Evolutionary conservation across 2,888 invertebrate genomes (phyloP).

Genomic region (Eupithecia abbreviata): DNA sequence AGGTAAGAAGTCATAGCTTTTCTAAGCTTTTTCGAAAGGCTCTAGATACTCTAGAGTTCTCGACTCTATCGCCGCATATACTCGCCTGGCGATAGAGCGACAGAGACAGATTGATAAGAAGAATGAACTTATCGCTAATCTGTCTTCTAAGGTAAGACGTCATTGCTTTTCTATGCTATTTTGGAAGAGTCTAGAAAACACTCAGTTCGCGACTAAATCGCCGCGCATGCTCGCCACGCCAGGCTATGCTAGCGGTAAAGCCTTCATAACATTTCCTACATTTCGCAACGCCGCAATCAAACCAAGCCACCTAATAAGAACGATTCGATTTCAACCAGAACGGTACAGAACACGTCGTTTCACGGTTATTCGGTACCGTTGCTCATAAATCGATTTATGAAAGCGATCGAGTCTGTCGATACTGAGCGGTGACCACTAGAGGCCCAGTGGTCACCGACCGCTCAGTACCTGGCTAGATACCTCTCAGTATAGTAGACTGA

Average conservation of each 20-base stretch:
- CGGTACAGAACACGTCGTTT: constrained; percentile 40
- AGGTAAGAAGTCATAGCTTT: constrained; percentile 82
- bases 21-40: constrained; percentile 67
- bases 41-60: constrained; percentile 89
- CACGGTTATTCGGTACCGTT: constrained; percentile 44
- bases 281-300: constrained; percentile 15
- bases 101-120: constrained; percentile 92
- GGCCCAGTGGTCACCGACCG: constrained; percentile 1
- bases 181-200: constrained; percentile 80
- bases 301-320: constrained; percentile 8
- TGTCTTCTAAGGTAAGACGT: constrained; percentile 88
- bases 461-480: no score
- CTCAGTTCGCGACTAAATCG: constrained; percentile 83
- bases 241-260: constrained; percentile 52
- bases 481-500: no score
- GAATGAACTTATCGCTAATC: constrained; percentile 90
- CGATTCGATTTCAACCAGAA: constrained; percentile 37
- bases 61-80: constrained; percentile 90
- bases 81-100: constrained; percentile 89
- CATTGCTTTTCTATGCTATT: not conserved
- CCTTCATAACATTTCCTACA: constrained; percentile 8
- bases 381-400: constrained; percentile 41
- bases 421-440: constrained; percentile 17
- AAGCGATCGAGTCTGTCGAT: constrained; percentile 28
- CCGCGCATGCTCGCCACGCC: constrained; percentile 87